Percentiles rank a stretch among this genome's conserved stretches.
phyloP scores from a whole-genome alignment of 2,113 vertebrate species.

The Xiphophorus couchianus region DNA sequence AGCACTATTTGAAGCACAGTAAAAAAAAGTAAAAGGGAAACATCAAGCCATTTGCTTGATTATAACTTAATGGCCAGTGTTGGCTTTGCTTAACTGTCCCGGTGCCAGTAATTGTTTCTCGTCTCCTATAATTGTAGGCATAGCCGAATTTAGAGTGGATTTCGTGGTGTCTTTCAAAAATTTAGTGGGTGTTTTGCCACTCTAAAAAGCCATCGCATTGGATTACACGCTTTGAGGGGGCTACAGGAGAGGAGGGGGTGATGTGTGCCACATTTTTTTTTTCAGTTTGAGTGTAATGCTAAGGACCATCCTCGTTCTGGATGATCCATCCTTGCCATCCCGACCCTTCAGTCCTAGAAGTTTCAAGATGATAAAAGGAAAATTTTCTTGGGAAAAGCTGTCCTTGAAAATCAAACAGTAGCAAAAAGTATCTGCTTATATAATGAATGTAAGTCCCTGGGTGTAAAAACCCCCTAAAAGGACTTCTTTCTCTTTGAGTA shows the following conservation, averaged over 20 bases:
- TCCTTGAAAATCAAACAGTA: constrained; percentile 20
- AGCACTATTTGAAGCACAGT: constrained; percentile 5
- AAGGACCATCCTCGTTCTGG: constrained; percentile 41
- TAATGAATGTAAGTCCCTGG: constrained; percentile 9
- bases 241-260: constrained; percentile 29
- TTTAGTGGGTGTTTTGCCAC: constrained; percentile 62
- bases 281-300: constrained; percentile 49
- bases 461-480: neutral
- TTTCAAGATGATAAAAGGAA: constrained; percentile 31
- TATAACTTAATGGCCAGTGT: constrained; percentile 48
- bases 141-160: constrained; percentile 64
- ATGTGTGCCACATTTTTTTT: constrained; percentile 37
- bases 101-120: constrained; percentile 61
- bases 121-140: constrained; percentile 56
- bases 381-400: constrained; percentile 38
- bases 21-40: neutral
- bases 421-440: constrained; percentile 19
- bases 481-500: neutral
- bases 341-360: constrained; percentile 35
- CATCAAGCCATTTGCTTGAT: constrained; percentile 52
- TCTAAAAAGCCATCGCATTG: constrained; percentile 71
- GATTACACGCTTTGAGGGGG: constrained; percentile 71
- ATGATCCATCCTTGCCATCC: constrained; percentile 31
- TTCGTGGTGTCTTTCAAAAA: constrained; percentile 69
- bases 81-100: constrained; percentile 36